Conservation (phyloP, 2,113 vertebrate genomes). For the Grammomys dolichurus region DNA sequence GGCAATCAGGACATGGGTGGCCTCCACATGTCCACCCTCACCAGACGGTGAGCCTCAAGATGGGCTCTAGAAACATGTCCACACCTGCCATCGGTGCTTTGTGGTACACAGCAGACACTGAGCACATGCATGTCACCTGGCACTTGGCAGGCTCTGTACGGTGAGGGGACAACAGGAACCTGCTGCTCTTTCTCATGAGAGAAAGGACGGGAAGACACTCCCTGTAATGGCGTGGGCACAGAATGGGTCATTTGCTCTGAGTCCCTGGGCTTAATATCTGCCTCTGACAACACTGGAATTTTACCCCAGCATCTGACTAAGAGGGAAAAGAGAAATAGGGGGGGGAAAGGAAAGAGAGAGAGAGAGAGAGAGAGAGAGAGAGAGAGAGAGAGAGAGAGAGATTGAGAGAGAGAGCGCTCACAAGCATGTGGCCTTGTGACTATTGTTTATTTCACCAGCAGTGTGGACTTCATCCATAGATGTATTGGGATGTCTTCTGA, state of each 20-base stretch:
- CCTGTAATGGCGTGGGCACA: fast-evolving
- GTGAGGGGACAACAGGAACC: no score
- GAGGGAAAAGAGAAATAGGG: background rate
- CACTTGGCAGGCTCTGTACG: fast-evolving
- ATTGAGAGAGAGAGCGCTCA: background rate
- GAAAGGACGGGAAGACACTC: background rate
- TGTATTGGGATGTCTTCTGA: background rate
- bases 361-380: no score
- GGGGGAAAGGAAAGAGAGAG: no score
- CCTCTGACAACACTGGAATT: background rate
- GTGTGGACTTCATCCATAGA: background rate
- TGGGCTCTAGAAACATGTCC: fast-evolving
- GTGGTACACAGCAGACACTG: background rate
- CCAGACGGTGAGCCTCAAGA: background rate
- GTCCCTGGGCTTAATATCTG: background rate
- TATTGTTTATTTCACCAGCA: background rate
- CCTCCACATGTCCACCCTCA: no score
- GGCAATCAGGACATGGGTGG: fast-evolving
- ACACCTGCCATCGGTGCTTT: background rate
- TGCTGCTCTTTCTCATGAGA: background rate
- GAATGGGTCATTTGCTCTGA: no score
- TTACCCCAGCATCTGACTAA: background rate
- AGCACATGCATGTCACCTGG: background rate
- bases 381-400: no score
- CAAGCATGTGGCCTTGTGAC: no score